Conservation (phyloP, 1,140 invertebrate genomes). For the Drosophila setifemur region DNA sequence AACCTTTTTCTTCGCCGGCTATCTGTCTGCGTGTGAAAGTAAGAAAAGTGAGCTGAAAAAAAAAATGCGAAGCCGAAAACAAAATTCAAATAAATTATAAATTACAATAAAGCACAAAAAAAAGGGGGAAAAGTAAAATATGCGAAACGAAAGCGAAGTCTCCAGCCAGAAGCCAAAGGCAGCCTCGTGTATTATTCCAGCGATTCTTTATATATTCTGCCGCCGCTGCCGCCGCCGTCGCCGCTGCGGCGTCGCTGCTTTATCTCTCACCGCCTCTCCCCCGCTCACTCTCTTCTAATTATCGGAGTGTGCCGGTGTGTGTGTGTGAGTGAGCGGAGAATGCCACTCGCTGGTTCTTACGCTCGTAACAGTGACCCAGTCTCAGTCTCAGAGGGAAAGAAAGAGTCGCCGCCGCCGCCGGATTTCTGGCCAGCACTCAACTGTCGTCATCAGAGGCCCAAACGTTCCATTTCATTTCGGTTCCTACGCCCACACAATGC, state of each 20-base stretch:
- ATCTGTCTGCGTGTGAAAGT: constrained; percentile 57
- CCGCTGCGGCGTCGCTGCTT: not conserved
- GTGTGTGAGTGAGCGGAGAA: constrained; percentile 23
- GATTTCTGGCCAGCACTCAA: constrained; percentile 3
- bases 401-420: not conserved
- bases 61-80: constrained; percentile 29
- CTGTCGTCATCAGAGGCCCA: constrained; percentile 38
- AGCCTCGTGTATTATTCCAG: constrained; percentile 32
- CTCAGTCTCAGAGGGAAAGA: constrained; percentile 20
- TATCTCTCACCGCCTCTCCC: constrained; percentile 1
- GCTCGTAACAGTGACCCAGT: constrained; percentile 77
- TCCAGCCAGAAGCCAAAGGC: constrained; percentile 51
- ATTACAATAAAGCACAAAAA: constrained; percentile 54
- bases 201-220: constrained; percentile 50
- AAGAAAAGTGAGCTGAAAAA: constrained; percentile 35
- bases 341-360: constrained; percentile 51
- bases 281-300: constrained; percentile 52
- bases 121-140: constrained; percentile 56
- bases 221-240: constrained; percentile 12
- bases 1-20: constrained; percentile 35
- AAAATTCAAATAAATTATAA: constrained; percentile 66
- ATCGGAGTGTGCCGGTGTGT: constrained; percentile 2
- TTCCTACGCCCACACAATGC: constrained; percentile 45
- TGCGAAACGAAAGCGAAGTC: constrained; percentile 74
- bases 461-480: constrained; percentile 60